Base-by-base conservation (phyloP, 1,140 invertebrate species). In the Drosophila oshimai region DNA sequence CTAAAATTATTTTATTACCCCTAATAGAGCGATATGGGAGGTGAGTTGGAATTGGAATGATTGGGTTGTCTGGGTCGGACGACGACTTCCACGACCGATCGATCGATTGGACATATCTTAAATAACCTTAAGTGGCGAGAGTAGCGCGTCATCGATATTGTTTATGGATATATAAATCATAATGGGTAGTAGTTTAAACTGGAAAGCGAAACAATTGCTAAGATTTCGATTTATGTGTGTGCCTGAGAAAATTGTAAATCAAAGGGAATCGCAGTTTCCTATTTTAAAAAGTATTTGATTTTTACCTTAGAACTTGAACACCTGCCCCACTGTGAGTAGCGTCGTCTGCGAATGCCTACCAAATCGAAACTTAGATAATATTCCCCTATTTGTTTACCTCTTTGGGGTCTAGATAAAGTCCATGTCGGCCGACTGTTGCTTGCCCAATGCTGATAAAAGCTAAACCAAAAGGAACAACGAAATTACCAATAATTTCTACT, bases 331-430 rank as follows among this genome's bases (percentile, higher is more conserved):
- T 75, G 71, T 87, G 41, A 41, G n/a, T 15, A 41, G 24, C 10
- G 57, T 54, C 33, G 24, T 68, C 45, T 34, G 15, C 29, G 31
- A 73, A 72, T 45, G 73, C 61, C 49, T 61, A 45, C 54, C 60
- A 75, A 87, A 84, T 80, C 80, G 80, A 87, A 87, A 60, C 76
- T 73, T 73, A 87, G 80, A 86, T 86, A 87, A 80, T 86, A 65
- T 75, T 74, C 46, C 61, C 70, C 46, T 65, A 74, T 42, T 87
- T 86, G 80, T 87, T 87, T 87, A 86, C 80, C 72, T 87, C 68
- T 68, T 72, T 54, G 69, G 47, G 71, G 67, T 86, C 73, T 76
- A 86, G 80, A 86, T 86, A 86, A 87, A 76, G 68, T 45, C 46
- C 39, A 60, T 37, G 65, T 49, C 71, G 62, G 62, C 60, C 46